Evolutionary conservation across 1,140 invertebrate species (phyloP).

Genomic region (Hesperophylax magnus): DNA sequence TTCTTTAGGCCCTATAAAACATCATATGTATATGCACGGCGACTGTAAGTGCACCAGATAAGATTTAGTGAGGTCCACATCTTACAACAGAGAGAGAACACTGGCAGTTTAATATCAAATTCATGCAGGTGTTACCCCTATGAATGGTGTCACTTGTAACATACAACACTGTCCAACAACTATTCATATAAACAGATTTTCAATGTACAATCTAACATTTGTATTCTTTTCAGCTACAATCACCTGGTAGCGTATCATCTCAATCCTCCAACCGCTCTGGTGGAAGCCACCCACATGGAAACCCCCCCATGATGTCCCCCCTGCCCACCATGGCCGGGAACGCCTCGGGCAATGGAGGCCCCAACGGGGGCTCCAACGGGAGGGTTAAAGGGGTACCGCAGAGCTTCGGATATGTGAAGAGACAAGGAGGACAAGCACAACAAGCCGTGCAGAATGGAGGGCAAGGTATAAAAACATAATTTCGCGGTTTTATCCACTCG

Average conservation of each 20-base stretch:
- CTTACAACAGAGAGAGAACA: no score
- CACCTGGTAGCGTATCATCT: conserved; percentile 64
- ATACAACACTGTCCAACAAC: no score
- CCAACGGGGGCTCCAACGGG: conserved; percentile 66
- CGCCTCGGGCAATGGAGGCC: conserved; percentile 63
- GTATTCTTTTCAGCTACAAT: conserved; percentile 62
- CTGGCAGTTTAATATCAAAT: no score
- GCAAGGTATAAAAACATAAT: not conserved
- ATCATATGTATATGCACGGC: no score
- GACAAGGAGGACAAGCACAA: conserved; percentile 73
- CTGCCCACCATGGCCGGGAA: conserved; percentile 60
- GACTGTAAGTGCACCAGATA: no score
- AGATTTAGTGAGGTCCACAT: no score
- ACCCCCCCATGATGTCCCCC: conserved; percentile 50
- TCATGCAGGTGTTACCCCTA: no score
- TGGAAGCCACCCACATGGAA: conserved; percentile 54
- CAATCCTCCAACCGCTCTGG: conserved; percentile 66
- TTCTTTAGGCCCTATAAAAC: no score
- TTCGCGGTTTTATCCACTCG: no score
- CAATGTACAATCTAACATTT: not conserved
- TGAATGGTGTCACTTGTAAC: no score
- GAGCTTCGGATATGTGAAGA: conserved; percentile 87
- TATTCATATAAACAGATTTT: no score
- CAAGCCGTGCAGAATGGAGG: conserved; percentile 14
- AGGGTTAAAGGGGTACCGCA: conserved; percentile 81